Base-by-base conservation (phyloP, 2,113 vertebrate genomes). In the Corythoichthys intestinalis region DNA sequence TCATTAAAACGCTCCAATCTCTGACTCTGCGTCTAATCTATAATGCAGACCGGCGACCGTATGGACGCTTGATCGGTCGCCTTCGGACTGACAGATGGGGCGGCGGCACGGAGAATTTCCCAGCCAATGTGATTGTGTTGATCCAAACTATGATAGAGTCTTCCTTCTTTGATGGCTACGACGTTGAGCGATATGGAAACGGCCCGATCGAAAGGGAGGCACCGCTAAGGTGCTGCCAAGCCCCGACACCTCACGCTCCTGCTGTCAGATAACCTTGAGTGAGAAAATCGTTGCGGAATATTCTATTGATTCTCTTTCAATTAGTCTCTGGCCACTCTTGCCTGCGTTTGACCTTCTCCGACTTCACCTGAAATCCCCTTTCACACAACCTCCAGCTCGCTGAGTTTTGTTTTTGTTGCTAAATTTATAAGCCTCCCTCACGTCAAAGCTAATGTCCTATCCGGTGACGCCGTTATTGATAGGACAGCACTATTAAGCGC, bases 1-100 rank as follows among this genome's bases (percentile, higher is more conserved):
- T 84, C 85, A 90, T 90, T 89, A 90, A 83, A 85, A 83, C 70
- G 72, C 72, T 78, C 85, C 85, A 81, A 85, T 79, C 78, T 81
- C 72, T 78, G 85, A 88, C 88, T 86, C 76, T 66, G 2, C 14
- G 48, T 80, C 76, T 87, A 84, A 87, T 85, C 83, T 78, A 77
- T 85, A 84, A 85, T 67, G 82, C 65, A 80, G 82, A 74, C 81
- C 74, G 69, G 62, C 69, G 70, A 54, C 65, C 7, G 35, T 76
- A 57, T 10, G 6, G 28, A 13, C 59, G 66, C 9, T 1, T 10
- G 54, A 56, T 70, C 5, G 7, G n/a, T 64, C 38, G 73, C 71
- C 79, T 74, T 60, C 4, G 4, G 63, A 62, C 60, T 14, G 74
- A 90, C 79, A 72, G 83, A 90, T 87, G 79, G 80, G 83, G 67